Conservation (phyloP, 2,888 invertebrate genomes). For the Amphipoea lucens region DNA sequence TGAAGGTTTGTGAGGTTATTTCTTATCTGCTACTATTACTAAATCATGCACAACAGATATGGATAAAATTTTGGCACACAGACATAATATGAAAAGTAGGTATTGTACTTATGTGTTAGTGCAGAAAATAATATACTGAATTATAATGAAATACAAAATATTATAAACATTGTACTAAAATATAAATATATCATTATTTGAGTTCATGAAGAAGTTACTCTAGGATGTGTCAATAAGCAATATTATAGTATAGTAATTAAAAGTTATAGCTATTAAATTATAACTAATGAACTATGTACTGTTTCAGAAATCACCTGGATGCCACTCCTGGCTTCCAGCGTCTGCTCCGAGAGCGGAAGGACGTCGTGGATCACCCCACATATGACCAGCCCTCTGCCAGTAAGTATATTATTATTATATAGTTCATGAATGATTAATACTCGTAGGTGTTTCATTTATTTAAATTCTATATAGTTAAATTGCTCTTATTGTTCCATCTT, state of each 20-base stretch:
- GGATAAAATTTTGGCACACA: not conserved
- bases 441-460: not conserved
- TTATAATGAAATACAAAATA: not conserved
- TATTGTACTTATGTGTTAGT: not conserved
- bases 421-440: not conserved
- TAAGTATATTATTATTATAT: slow-evolving; percentile 26
- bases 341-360: slow-evolving; percentile 66
- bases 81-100: not conserved
- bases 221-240: not conserved
- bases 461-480: not conserved
- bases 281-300: not conserved
- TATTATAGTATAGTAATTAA: not conserved
- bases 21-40: not conserved
- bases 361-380: slow-evolving; percentile 62
- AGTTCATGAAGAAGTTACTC: not conserved
- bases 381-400: slow-evolving; percentile 56
- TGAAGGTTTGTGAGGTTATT: not conserved
- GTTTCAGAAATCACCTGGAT: slow-evolving; percentile 72
- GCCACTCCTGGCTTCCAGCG: slow-evolving; percentile 66
- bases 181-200: not conserved
- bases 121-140: not conserved
- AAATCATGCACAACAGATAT: not conserved
- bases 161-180: not conserved
- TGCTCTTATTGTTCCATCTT: not conserved
- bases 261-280: not conserved